These are phyloP conservation scores for Cryptomyrus ogoouensis DNA, from an alignment of 2,113 vertebrate species.

Conservation along the genomic window DNA sequence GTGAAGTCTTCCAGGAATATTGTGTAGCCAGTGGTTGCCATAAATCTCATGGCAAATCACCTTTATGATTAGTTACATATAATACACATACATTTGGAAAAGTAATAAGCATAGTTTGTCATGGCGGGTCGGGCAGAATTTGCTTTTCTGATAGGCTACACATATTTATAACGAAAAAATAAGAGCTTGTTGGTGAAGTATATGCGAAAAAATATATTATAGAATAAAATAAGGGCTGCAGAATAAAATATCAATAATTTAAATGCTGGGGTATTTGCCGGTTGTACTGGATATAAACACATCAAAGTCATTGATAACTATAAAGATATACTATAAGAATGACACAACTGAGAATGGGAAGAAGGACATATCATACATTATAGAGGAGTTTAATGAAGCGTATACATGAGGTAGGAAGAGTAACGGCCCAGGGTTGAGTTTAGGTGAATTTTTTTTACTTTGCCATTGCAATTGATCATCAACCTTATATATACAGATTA, in stretches of 20 bases:
- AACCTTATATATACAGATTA: neutral
- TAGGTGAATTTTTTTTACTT: neutral
- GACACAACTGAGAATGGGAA: neutral
- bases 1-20: neutral
- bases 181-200: neutral
- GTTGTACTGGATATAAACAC: neutral
- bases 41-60: neutral
- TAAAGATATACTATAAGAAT: neutral
- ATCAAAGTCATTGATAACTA: neutral
- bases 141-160: neutral
- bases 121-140: neutral
- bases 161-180: neutral
- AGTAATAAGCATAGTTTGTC: neutral
- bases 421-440: neutral
- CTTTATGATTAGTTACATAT: neutral
- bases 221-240: neutral
- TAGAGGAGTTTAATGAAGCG: neutral
- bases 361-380: neutral
- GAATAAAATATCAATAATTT: neutral
- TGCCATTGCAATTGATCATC: neutral
- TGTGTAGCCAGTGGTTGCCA: neutral
- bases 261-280: neutral
- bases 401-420: neutral
- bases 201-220: neutral
- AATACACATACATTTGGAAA: neutral